Conservation (phyloP, 2,797 vertebrate genomes). For the Carduelis carduelis region DNA sequence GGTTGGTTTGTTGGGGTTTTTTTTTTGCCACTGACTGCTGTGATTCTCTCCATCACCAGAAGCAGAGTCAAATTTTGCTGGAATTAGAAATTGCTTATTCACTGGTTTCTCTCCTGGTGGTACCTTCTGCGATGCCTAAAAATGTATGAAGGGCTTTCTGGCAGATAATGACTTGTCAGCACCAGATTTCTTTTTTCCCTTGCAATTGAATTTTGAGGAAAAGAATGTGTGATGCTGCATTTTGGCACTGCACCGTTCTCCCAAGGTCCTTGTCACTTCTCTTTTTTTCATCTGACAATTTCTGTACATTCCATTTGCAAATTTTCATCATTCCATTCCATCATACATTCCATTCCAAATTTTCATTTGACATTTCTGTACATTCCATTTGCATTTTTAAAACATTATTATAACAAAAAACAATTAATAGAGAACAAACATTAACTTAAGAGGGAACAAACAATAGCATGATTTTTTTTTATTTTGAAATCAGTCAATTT, state of each 20-base stretch:
- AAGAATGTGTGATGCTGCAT: rapidly evolving
- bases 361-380: background rate
- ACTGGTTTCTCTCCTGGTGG: background rate
- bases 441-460: background rate
- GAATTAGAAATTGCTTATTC: background rate
- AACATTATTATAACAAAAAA: background rate
- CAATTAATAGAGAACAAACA: background rate
- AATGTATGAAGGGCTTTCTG: background rate
- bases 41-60: background rate
- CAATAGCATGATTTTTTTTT: background rate
- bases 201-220: background rate
- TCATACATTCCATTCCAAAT: background rate
- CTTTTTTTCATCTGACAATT: background rate
- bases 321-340: too few species aligned
- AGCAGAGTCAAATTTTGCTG: background rate
- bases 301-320: background rate
- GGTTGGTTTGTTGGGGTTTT: rapidly evolving
- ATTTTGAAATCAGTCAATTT: background rate
- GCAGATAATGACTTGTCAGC: background rate
- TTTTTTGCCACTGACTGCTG: background rate
- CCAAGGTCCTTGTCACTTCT: background rate
- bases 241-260: background rate
- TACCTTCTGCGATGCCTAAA: background rate
- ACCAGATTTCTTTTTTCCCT: background rate
- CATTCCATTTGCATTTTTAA: background rate